Evolutionary conservation across 2,797 vertebrate species (phyloP).

Genomic region (Chelonia mydas): DNA sequence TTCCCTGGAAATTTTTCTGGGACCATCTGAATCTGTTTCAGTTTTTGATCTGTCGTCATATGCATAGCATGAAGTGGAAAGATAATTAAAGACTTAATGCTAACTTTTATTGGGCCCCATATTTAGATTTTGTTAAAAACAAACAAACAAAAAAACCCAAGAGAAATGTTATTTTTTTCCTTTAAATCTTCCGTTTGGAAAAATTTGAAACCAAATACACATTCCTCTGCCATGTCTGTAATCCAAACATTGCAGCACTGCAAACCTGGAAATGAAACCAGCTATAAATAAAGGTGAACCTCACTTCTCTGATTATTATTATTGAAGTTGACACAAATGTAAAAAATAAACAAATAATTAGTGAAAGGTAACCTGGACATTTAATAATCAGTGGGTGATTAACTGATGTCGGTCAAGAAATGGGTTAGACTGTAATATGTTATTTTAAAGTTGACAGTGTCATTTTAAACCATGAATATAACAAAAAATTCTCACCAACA

Average conservation of each 20-base stretch:
- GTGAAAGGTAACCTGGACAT: slow-evolving; percentile 46
- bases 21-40: slow-evolving; percentile 56
- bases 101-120: slow-evolving; percentile 5
- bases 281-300: slow-evolving; percentile 46
- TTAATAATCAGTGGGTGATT: slow-evolving; percentile 15
- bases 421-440: neutral
- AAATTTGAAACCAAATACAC: neutral
- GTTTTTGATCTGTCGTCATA: slow-evolving; percentile 62
- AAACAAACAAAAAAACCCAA: neutral
- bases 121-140: slow-evolving; percentile 48
- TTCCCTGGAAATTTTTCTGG: slow-evolving; percentile 44
- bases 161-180: neutral
- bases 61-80: neutral
- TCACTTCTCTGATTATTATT: slow-evolving; percentile 37
- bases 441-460: neutral
- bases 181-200: neutral
- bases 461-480: neutral
- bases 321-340: slow-evolving; percentile 10
- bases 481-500: slow-evolving; percentile 9
- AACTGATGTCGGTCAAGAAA: slow-evolving; percentile 1
- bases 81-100: neutral
- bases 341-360: neutral
- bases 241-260: slow-evolving; percentile 8
- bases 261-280: slow-evolving; percentile 58
- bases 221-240: neutral